Evolutionary conservation across 2,888 invertebrate species (phyloP), one percentile per base, ranked within the genome.

Genomic region (Spilosoma lubricipeda): DNA sequence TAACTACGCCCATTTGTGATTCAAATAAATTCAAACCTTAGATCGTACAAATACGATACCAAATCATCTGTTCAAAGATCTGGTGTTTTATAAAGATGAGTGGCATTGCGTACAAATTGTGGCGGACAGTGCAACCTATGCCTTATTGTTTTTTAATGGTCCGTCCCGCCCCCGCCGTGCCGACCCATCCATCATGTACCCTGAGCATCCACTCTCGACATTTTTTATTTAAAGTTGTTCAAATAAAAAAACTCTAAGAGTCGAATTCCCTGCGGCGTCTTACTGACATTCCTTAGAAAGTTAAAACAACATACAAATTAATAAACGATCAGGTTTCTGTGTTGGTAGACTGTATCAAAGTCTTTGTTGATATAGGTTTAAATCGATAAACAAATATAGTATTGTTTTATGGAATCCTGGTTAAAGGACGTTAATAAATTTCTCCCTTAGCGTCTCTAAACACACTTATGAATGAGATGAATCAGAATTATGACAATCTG

Each of bases 141-240:
- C 87, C 90, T 95, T 95, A 95, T 95, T 94, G 95, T 95, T 94
- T 95, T 95, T 93, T 95, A 95, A 95, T 94, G 89, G 91, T 64
- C 87, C 87, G 91, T 80, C 89, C 94, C 94, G 93, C 93, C 93
- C 91, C 90, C 87, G 85, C 87, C 84, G 89, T 81, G 90, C 91
- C 89, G 84, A 85, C 87, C 87, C 93, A 95, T 95, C 93, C 91
- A 94, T 95, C 95, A 95, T 91, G 81, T 72, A 68, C 72, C 84
- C 80, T 82, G 84, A 83, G 80, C 85, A 85, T 84, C 87, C 86
- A 87, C 87, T 87, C 84, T 83, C 77, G 81, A 84, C 70, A 78
- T 88, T 85, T 87, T 85, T 88, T 85, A 86, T 85, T 77, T 80
- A 80, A 86, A 87, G 88, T 86, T 90, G 89, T 89, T 88, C 90